These are phyloP conservation scores for Ptychoptera albimana DNA, from an alignment of 2,888 invertebrate species.

Conservation along the genomic window DNA sequence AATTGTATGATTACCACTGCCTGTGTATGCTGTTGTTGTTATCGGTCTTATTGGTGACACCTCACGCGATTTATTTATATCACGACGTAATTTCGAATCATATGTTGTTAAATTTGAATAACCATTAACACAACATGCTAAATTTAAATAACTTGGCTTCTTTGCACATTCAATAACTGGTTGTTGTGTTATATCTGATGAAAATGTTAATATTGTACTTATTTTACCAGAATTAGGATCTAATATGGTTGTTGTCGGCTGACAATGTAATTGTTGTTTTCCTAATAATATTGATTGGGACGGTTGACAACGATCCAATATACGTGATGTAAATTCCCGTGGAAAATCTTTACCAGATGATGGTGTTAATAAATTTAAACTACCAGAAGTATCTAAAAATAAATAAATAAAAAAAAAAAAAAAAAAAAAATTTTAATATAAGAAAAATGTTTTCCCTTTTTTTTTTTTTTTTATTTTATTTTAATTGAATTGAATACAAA, in stretches of 20 bases:
- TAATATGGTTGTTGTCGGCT: conserved; percentile 17
- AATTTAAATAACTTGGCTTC: conserved; percentile 74
- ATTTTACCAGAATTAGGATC: conserved; percentile 21
- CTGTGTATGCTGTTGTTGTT: conserved; percentile 15
- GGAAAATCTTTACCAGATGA: conserved; percentile 38
- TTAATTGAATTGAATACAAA: background rate
- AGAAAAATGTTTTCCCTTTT: too few relatives aligned
- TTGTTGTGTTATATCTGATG: conserved; percentile 4
- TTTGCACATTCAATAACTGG: conserved; percentile 28
- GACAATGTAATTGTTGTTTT: conserved; percentile 18
- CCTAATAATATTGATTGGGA: conserved; percentile 11
- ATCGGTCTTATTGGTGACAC: conserved; percentile 52
- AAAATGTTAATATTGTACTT: conserved; percentile 22
- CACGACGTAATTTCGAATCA: conserved; percentile 63
- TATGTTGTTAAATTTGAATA: conserved; percentile 77
- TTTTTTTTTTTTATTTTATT: too few relatives aligned
- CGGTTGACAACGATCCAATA: conserved; percentile 35
- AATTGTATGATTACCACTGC: conserved; percentile 27
- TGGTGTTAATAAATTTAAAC: conserved; percentile 43
- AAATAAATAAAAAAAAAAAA: conserved; percentile 6
- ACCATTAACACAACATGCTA: conserved; percentile 82
- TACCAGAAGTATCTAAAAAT: conserved; percentile 38
- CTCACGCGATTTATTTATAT: conserved; percentile 53
- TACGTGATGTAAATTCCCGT: conserved; percentile 43
- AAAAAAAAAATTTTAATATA: background rate